Evolutionary conservation across 2,797 vertebrate species (phyloP).

Genomic region (Acipenser transmontanus): DNA sequence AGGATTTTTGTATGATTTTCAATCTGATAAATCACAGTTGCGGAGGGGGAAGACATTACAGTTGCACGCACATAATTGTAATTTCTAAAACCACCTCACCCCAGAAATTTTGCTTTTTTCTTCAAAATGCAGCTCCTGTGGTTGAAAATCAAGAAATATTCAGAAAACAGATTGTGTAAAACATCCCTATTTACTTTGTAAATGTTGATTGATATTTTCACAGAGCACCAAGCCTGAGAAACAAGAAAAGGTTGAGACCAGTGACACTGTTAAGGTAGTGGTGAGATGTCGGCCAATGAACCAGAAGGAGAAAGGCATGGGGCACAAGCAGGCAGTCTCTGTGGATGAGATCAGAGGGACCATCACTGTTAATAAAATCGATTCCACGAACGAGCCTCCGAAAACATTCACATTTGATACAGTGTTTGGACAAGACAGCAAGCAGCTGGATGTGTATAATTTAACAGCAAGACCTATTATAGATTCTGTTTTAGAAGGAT

Average conservation of each 20-base stretch:
- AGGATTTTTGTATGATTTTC: no score
- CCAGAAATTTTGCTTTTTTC: no score
- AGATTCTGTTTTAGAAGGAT: constrained; percentile 92
- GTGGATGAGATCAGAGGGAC: constrained; percentile 95
- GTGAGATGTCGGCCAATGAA: constrained; percentile 94
- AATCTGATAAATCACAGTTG: no score
- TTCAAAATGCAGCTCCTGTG: no score
- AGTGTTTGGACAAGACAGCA: constrained; percentile 91
- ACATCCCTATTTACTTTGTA: no score
- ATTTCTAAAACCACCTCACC: no score
- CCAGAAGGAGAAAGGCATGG: constrained; percentile 82
- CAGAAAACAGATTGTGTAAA: no score
- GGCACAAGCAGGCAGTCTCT: constrained; percentile 74
- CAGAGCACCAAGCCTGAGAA: constrained; percentile 82
- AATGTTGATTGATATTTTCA: not conserved
- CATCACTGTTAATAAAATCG: constrained; percentile 87
- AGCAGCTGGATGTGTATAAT: constrained; percentile 96
- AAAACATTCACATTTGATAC: constrained; percentile 98
- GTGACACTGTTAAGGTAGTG: constrained; percentile 94
- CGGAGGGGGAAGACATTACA: no score
- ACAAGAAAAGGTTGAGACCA: constrained; percentile 73
- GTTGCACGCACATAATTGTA: no score
- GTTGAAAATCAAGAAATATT: no score
- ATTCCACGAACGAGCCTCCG: constrained; percentile 85
- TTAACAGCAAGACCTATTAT: constrained; percentile 93